Base-by-base conservation (phyloP, 1,140 invertebrate species). In the Monomorium pharaonis region DNA sequence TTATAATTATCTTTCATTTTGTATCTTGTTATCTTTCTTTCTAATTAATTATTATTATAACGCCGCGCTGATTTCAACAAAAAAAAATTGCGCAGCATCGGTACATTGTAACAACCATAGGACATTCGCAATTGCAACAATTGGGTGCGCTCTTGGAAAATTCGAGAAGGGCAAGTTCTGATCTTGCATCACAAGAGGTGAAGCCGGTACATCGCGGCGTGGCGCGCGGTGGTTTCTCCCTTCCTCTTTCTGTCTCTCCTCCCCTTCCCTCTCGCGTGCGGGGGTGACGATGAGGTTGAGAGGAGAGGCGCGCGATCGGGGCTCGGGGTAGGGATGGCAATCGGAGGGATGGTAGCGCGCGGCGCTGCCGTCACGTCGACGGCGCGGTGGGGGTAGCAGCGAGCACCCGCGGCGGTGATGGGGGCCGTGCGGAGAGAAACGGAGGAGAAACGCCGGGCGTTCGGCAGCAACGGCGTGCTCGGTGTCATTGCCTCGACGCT, bases 401-500 rank as follows among this genome's bases (percentile, higher is more conserved):
- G 47, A 4, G 49, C 33, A 65, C 24, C 1, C 63, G 54, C 78
- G 56, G 54, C 81, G 60, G 60, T 12, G 18, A 75, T n/a, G 65
- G 49, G 21, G 12, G 58, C 42, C 14, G 58, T 54, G 70, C 47
- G 67, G 62, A 21, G 51, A 47, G 21, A 42, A 21, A 2, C n/a
- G 33, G 44, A 18, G 14, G 65, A 54, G 60, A 30, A 76, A 81
- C 77, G 88, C 83, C 84, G 87, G 42, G 69, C 72, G 88, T 84
- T 85, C 84, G 88, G 87, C 88, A 85, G 74, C 83, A 90, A 84
- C 84, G 90, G 91, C 89, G 90, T 90, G 91, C 92, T 94, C 93
- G 94, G 94, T 95, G 94, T 94, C 94, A 95, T 95, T 95, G 94
- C 94, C 94, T 95, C 94, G 94, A 94, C 92, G 94, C 94, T 94